Evolutionary conservation across 2,113 vertebrate species (phyloP).

Genomic region (Phrynocephalus versicolor): DNA sequence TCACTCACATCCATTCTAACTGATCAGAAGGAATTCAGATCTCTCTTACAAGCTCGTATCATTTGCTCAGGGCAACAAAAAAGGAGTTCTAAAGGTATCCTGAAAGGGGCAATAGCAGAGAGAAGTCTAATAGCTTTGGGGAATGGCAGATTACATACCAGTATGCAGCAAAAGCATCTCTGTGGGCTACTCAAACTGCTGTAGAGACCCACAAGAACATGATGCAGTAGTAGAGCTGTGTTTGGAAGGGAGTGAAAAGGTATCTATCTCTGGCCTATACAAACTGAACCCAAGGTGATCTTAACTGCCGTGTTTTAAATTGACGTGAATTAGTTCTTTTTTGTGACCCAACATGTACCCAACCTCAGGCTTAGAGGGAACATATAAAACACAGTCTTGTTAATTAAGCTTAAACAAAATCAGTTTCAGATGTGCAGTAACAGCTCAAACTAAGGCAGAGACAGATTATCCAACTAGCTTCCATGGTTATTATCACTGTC

Average conservation of each 20-base stretch:
- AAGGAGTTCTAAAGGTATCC: not conserved
- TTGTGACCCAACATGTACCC: not conserved
- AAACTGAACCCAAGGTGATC: not conserved
- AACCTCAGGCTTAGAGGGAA: not conserved
- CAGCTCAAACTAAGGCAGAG: not conserved
- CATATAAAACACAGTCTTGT: not conserved
- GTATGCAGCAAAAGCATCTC: constrained; percentile 11
- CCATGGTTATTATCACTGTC: not conserved
- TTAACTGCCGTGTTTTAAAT: not conserved
- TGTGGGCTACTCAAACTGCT: constrained; percentile 7
- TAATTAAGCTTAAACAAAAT: not conserved
- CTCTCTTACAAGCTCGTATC: constrained; percentile 19
- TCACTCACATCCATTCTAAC: not conserved
- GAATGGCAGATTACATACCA: not conserved
- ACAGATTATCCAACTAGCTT: not conserved
- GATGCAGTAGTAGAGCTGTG: not conserved
- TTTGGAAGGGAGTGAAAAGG: not conserved
- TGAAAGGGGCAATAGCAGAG: not conserved
- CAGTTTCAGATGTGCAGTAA: not conserved
- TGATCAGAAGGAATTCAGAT: accelerated
- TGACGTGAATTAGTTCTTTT: not conserved
- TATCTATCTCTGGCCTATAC: not conserved
- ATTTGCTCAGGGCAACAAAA: constrained; percentile 17
- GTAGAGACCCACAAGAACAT: not conserved
- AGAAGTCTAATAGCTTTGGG: not conserved